phyloP scores from a whole-genome alignment of 2,113 vertebrate species.

The Chascanopsetta lugubris region DNA sequence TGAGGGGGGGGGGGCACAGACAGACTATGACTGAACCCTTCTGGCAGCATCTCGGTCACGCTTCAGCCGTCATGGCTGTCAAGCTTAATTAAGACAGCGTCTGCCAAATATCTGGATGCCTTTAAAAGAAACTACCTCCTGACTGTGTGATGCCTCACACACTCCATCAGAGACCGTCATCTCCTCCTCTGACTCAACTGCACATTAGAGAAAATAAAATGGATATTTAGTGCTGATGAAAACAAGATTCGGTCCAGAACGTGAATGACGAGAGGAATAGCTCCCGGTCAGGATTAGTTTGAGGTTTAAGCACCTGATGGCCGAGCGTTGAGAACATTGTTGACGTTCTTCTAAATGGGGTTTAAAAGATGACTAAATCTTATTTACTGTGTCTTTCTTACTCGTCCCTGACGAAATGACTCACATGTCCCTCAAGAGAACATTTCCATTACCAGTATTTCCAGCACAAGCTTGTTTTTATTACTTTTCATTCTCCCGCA shows the following conservation, averaged over 20 bases:
- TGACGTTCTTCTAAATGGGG: constrained; percentile 9
- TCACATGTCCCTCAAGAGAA: constrained; percentile 14
- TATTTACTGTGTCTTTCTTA: constrained; percentile 27
- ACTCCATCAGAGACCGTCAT: constrained; percentile 24
- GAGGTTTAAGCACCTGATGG: constrained; percentile 1
- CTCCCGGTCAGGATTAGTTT: not conserved
- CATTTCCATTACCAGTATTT: constrained; percentile 35
- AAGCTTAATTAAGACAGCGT: constrained; percentile 56
- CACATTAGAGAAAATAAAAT: not conserved
- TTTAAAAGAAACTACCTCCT: constrained; percentile 48
- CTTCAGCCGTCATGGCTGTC: constrained; percentile 54
- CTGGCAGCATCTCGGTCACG: constrained; percentile 35
- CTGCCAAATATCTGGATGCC: constrained; percentile 53
- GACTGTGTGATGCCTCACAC: constrained; percentile 22
- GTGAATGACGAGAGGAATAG: constrained; percentile 1
- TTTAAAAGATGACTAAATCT: constrained; percentile 28
- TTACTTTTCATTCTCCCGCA: constrained; percentile 14
- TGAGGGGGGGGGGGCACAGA: constrained; percentile 49
- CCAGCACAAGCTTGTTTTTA: constrained; percentile 22
- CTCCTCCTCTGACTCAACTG: not conserved
- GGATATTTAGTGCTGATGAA: not conserved
- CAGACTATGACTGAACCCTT: constrained; percentile 41
- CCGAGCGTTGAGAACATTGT: not conserved
- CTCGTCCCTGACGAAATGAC: constrained; percentile 18
- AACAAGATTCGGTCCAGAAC: not conserved